phyloP scores from a whole-genome alignment of 2,888 invertebrate genomes.

The Aproaerema taeniolella region DNA sequence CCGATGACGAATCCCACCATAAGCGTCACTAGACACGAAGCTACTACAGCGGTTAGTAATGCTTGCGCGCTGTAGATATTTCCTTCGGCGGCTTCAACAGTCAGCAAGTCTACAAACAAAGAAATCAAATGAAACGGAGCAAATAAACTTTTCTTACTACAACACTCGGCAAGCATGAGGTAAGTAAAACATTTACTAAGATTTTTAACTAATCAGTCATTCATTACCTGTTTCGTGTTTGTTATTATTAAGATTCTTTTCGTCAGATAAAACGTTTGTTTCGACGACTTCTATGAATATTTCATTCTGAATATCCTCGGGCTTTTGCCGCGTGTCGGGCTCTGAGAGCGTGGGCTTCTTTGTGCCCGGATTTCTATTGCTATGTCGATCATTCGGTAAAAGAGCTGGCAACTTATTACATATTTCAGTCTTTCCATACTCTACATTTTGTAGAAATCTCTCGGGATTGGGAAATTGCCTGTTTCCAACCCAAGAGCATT shows the following conservation, averaged over 20 bases:
- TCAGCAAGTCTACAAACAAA: slow-evolving; percentile 53
- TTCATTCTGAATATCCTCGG: slow-evolving; percentile 80
- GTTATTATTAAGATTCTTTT: slow-evolving; percentile 67
- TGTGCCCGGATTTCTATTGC: slow-evolving; percentile 61
- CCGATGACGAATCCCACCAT: slow-evolving; percentile 91
- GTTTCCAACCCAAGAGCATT: slow-evolving; percentile 76
- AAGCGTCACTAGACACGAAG: slow-evolving; percentile 87
- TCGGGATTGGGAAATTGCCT: slow-evolving; percentile 79
- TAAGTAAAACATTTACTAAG: neutral
- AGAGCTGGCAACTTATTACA: slow-evolving; percentile 71
- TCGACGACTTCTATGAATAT: slow-evolving; percentile 81
- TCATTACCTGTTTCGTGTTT: slow-evolving; percentile 72
- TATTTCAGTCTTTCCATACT: slow-evolving; percentile 80
- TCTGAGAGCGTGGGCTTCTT: slow-evolving; percentile 63
- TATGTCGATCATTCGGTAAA: slow-evolving; percentile 55
- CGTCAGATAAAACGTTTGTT: slow-evolving; percentile 78
- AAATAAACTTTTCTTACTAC: too few species aligned
- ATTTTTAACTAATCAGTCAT: too few species aligned
- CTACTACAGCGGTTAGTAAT: slow-evolving; percentile 86
- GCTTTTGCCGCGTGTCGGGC: slow-evolving; percentile 70
- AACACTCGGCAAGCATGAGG: too few species aligned
- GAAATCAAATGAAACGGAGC: neutral
- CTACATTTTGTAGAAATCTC: slow-evolving; percentile 84
- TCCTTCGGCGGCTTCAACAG: slow-evolving; percentile 77
- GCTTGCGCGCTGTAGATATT: slow-evolving; percentile 89